Percentiles rank a stretch among this genome's conserved stretches.
phyloP scores from a whole-genome alignment of 2,113 vertebrate genomes.

The Irena cyanogastra region DNA sequence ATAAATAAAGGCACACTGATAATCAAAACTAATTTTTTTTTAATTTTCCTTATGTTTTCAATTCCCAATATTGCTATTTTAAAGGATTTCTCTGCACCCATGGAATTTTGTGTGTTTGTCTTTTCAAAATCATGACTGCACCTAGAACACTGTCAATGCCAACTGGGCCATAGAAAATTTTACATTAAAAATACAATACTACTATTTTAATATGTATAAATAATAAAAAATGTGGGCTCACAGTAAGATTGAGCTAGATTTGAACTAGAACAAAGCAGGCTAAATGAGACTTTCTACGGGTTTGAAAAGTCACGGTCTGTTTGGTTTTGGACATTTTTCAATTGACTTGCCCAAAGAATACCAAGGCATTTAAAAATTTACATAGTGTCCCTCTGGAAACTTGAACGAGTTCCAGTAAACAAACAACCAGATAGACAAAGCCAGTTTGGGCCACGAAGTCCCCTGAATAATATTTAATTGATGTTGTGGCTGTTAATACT shows the following conservation, averaged over 20 bases:
- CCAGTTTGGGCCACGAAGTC: background rate
- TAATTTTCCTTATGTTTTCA: background rate
- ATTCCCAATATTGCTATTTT: background rate
- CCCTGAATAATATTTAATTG: background rate
- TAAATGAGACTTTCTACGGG: background rate
- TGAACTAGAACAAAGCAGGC: background rate
- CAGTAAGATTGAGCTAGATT: background rate
- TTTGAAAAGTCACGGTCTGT: background rate
- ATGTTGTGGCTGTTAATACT: background rate
- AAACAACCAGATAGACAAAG: background rate
- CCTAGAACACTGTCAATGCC: background rate
- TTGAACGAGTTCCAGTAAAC: background rate
- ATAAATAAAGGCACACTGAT: background rate
- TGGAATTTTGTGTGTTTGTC: background rate
- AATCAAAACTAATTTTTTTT: background rate
- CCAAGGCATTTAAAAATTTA: constrained; percentile 23
- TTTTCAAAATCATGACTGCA: background rate
- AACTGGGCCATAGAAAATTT: background rate
- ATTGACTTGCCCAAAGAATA: background rate
- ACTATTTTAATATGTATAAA: background rate
- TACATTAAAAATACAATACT: background rate
- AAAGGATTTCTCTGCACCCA: background rate
- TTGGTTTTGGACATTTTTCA: background rate
- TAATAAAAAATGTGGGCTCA: background rate
- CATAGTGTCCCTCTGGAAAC: background rate